These are phyloP conservation scores for Mactra quadrangularis DNA, from an alignment of 1,140 invertebrate genomes.

Conservation along the genomic window DNA sequence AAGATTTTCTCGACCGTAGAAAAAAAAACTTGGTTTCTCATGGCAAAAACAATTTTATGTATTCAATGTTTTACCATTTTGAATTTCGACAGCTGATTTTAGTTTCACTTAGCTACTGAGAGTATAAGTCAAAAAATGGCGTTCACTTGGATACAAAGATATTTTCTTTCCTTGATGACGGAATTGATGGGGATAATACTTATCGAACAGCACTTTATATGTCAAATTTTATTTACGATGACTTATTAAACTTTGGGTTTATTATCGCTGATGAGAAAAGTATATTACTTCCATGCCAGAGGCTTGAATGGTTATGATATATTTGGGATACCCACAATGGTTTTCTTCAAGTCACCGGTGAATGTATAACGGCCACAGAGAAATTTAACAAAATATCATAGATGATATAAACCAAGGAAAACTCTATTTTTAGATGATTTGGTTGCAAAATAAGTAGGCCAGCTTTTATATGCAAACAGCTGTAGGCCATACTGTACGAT, in stretches of 20 bases:
- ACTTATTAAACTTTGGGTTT: slow-evolving; percentile 16
- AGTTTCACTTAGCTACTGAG: slow-evolving; percentile 44
- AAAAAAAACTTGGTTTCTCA: slow-evolving; percentile 15
- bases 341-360: background rate
- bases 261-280: slow-evolving; percentile 5
- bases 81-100: slow-evolving; percentile 21
- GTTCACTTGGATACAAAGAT: no score
- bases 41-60: slow-evolving; percentile 6
- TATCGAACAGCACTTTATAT: background rate
- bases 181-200: background rate
- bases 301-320: slow-evolving; percentile 6
- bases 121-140: slow-evolving; percentile 23
- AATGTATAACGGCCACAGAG: background rate
- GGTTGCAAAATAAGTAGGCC: slow-evolving; percentile 12
- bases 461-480: slow-evolving; percentile 37
- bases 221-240: background rate
- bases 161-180: slow-evolving; percentile 44
- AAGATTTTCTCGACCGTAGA: slow-evolving; percentile 37
- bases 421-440: background rate
- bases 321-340: background rate
- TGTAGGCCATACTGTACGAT: slow-evolving; percentile 28
- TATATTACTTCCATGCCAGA: background rate
- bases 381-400: background rate
- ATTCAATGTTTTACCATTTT: no score
- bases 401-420: no score